Conservation (phyloP, 2,888 invertebrate species). For the Harpalus rufipes region DNA sequence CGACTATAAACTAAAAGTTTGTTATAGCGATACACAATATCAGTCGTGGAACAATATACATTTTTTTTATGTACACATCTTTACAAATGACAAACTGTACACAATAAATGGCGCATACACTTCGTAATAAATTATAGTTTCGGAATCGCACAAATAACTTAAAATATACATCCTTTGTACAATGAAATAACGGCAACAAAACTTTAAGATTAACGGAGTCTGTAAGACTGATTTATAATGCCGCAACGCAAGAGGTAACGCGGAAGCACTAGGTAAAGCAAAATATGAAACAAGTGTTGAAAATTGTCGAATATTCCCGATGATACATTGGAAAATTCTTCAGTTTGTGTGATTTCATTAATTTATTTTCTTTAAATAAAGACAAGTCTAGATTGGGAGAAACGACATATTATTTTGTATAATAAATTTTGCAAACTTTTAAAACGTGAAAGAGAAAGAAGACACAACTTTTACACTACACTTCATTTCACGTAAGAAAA, state of each 20-base stretch:
- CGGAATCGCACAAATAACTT: constrained; percentile 37
- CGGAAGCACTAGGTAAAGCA: no score
- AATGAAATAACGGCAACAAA: constrained; percentile 42
- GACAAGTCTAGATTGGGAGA: no score
- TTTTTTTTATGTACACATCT: constrained; percentile 69
- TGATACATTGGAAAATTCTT: no score
- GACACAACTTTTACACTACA: no score
- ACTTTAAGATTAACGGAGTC: neutral
- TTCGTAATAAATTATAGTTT: constrained; percentile 49
- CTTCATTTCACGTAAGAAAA: no score
- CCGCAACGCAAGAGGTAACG: neutral
- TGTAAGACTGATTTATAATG: neutral
- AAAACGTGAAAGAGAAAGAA: no score
- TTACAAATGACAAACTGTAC: constrained; percentile 68
- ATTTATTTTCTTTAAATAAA: no score
- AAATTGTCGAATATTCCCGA: no score
- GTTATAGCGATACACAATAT: constrained; percentile 69
- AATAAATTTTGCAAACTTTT: no score
- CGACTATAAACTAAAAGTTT: constrained; percentile 56
- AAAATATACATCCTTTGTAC: constrained; percentile 58
- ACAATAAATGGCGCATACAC: constrained; percentile 64
- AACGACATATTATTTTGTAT: no score
- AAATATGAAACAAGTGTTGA: no score
- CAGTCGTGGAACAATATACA: constrained; percentile 70
- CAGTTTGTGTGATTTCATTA: no score